These are phyloP conservation scores for Pempheris klunzingeri DNA, from an alignment of 2,797 vertebrate genomes.

Conservation along the genomic window DNA sequence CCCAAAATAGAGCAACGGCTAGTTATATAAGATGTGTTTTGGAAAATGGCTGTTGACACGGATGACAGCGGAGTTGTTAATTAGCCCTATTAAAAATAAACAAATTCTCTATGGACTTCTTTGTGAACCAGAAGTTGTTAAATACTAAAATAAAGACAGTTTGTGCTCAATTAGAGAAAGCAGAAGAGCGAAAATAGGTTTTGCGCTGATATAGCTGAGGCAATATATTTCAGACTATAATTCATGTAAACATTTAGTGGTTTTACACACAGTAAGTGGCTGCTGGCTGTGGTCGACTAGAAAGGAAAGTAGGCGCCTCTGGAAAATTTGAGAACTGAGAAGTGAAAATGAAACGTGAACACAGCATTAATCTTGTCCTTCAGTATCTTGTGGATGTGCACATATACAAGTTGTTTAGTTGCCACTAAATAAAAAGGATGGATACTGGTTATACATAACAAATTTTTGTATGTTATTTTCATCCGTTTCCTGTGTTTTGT, in stretches of 20 bases:
- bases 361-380: neutral
- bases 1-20: neutral
- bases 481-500: neutral
- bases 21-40: conserved; percentile 5
- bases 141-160: neutral
- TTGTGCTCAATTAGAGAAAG: neutral
- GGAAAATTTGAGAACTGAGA: conserved; percentile 17
- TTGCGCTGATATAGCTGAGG: neutral
- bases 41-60: conserved; percentile 5
- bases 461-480: neutral
- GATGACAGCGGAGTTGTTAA: neutral
- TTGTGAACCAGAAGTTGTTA: conserved; percentile 4
- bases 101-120: rapidly evolving
- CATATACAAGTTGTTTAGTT: neutral
- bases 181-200: neutral
- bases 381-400: neutral
- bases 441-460: neutral
- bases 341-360: neutral
- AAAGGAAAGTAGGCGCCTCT: neutral
- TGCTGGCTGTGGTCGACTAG: neutral
- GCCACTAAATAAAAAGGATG: neutral
- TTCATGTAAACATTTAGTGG: neutral
- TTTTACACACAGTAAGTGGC: neutral
- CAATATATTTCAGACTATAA: neutral
- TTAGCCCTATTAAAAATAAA: neutral